Conservation (phyloP, 2,888 invertebrate species). For the Cylloceria caligata region DNA sequence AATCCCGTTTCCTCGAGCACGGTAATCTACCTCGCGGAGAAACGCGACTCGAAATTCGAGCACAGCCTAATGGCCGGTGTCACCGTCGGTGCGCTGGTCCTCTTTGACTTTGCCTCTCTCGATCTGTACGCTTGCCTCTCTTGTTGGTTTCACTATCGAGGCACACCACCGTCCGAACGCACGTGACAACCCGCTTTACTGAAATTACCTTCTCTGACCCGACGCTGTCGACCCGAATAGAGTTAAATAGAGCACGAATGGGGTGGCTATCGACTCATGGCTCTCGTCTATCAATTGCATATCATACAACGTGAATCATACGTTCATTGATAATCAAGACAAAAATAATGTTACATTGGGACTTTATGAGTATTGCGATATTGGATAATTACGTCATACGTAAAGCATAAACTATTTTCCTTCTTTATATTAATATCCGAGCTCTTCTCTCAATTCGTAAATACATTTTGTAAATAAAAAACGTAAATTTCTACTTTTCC, state of each 20-base stretch:
- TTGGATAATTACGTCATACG: background rate
- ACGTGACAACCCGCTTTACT: conserved; percentile 32
- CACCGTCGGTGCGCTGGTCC: conserved; percentile 18
- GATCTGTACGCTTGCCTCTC: background rate
- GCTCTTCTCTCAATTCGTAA: background rate
- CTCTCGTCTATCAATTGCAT: conserved; percentile 20
- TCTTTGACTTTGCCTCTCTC: conserved; percentile 4
- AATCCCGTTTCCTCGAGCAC: conserved; percentile 66
- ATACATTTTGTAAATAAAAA: background rate
- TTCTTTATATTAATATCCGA: background rate
- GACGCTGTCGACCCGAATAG: background rate
- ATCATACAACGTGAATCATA: background rate
- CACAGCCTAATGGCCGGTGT: conserved; percentile 74
- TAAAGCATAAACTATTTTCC: background rate
- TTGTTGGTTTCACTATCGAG: background rate
- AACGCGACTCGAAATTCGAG: conserved; percentile 77
- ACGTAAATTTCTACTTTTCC: background rate
- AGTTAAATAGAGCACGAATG: conserved; percentile 6
- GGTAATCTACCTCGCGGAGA: conserved; percentile 52
- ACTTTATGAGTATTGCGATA: conserved; percentile 1
- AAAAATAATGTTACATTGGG: background rate
- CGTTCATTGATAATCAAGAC: background rate
- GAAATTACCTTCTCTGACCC: conserved; percentile 37
- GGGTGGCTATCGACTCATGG: conserved; percentile 10
- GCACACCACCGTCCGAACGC: background rate